Conservation (phyloP, 2,888 invertebrate species). For the Didymodactylos carnosus region DNA sequence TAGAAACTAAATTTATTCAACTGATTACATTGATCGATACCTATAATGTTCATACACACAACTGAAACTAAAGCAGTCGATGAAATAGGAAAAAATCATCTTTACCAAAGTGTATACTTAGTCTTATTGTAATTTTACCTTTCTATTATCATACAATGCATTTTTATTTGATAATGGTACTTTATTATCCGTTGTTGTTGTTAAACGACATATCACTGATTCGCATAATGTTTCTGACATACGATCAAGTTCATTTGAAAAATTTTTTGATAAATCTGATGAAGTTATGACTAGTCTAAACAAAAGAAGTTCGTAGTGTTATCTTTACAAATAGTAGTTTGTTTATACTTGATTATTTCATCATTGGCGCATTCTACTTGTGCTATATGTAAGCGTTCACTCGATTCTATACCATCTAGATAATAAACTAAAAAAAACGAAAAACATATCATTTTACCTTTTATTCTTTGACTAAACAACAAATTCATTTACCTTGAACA, state of each 20-base stretch:
- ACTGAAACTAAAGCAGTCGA: no score
- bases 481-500: not conserved
- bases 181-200: not conserved
- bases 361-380: not conserved
- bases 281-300: constrained; percentile 5
- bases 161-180: not conserved
- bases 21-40: no score
- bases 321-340: not conserved
- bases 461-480: not conserved
- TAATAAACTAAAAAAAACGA: not conserved
- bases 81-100: no score
- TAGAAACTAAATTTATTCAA: no score
- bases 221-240: not conserved
- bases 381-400: not conserved
- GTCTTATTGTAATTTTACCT: no score
- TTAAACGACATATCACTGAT: not conserved
- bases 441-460: no score
- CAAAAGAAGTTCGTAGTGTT: not conserved
- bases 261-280: not conserved
- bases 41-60: no score
- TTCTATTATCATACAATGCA: not conserved
- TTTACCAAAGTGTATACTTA: no score
- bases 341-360: not conserved
- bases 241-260: not conserved
- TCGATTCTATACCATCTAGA: not conserved